Conservation (phyloP, 2,113 vertebrate species). For the Laticauda laticaudata region DNA sequence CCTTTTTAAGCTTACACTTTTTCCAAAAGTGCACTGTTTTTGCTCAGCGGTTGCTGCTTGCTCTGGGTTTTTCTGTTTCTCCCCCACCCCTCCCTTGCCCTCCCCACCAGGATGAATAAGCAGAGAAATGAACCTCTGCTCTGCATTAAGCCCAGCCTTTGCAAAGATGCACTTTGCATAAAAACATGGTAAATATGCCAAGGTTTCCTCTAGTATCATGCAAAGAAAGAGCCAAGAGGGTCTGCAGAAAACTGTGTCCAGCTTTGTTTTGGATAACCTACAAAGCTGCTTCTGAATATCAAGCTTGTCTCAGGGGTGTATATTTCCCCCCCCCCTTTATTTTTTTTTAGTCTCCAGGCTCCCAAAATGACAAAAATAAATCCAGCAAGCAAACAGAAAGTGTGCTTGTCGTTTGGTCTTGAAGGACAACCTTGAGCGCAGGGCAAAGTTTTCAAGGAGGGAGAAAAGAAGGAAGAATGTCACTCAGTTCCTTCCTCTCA, state of each 20-base stretch:
- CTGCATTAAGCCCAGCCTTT: neutral
- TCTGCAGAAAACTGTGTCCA: constrained; percentile 37
- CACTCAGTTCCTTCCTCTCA: too few species aligned
- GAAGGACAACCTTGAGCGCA: neutral
- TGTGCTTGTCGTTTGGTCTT: neutral
- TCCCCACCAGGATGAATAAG: neutral
- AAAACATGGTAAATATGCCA: constrained; percentile 37
- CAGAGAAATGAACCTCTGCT: neutral
- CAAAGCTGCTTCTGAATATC: neutral
- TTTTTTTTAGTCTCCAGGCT: neutral
- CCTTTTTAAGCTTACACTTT: constrained; percentile 10
- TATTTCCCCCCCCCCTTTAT: too few species aligned
- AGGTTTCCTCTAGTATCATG: neutral
- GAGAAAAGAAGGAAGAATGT: too few species aligned
- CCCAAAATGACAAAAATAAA: neutral
- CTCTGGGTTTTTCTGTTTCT: neutral
- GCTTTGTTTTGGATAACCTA: constrained; percentile 10
- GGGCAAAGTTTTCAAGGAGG: neutral
- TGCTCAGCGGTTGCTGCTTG: neutral
- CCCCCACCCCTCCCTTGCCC: too few species aligned
- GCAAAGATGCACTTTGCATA: neutral
- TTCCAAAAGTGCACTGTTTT: neutral
- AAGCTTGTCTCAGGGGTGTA: too few species aligned
- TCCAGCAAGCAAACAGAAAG: neutral
- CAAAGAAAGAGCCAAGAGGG: too few species aligned